Evolutionary conservation across 2,888 invertebrate genomes (phyloP).

Genomic region (Leucania comma): DNA sequence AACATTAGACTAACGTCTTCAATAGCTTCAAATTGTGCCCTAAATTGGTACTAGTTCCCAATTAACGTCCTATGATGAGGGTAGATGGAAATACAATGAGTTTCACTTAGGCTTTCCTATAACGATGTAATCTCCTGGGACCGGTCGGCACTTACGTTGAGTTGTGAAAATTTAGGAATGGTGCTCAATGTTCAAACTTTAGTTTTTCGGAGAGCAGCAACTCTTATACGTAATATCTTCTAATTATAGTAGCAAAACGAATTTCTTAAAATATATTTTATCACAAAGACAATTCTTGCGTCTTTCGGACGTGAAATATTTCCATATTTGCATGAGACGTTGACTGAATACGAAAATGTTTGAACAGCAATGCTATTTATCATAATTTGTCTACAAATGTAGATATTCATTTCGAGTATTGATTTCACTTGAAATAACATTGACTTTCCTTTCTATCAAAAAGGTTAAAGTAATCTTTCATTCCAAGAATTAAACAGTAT

Average conservation of each 20-base stretch:
- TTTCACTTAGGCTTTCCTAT: conserved; percentile 44
- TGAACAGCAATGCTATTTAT: neutral
- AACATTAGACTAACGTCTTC: neutral
- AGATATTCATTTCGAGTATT: conserved; percentile 32
- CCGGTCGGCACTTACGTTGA: neutral
- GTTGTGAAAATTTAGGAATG: neutral
- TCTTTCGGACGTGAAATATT: conserved; percentile 24
- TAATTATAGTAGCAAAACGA: neutral
- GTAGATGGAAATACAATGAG: conserved; percentile 47
- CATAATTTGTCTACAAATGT: conserved; percentile 8
- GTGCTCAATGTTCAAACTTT: neutral
- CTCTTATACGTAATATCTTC: neutral
- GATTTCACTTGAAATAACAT: conserved; percentile 16
- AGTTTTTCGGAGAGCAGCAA: neutral
- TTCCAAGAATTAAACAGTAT: conserved; percentile 5
- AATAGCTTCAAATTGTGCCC: conserved; percentile 3
- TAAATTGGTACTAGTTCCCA: conserved; percentile 15
- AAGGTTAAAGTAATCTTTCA: conserved; percentile 14
- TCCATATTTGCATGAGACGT: conserved; percentile 20
- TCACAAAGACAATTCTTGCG: conserved; percentile 9
- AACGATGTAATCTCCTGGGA: conserved; percentile 20
- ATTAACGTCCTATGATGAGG: conserved; percentile 22
- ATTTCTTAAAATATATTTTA: conserved; percentile 15
- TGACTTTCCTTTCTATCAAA: neutral
- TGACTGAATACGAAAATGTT: conserved; percentile 19